Evolutionary conservation across 2,888 invertebrate genomes (phyloP).

Genomic region (Heterodera filipjevi): DNA sequence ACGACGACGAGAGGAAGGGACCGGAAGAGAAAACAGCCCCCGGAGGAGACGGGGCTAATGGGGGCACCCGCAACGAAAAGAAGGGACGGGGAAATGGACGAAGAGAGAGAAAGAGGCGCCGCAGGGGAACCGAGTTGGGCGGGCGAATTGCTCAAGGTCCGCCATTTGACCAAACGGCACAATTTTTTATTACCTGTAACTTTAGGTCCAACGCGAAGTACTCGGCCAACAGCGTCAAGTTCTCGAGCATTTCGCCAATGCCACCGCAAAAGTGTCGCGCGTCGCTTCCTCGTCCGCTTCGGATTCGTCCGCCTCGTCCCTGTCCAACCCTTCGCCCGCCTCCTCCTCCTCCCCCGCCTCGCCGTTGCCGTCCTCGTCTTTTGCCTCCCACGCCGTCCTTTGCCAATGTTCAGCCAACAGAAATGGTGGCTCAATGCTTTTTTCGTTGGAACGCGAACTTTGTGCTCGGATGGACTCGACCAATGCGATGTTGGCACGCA

Average conservation of each 20-base stretch:
- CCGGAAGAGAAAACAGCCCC: not conserved
- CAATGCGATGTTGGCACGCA: constrained; percentile 12
- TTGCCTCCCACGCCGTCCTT: constrained; percentile 6
- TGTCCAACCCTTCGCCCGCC: constrained; percentile 12
- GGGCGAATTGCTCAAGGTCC: not conserved
- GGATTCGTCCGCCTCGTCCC: not conserved
- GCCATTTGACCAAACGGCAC: not conserved
- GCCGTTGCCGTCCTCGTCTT: constrained; percentile 7
- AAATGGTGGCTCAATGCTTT: not conserved
- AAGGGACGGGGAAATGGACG: not conserved
- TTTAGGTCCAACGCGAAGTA: constrained; percentile 9
- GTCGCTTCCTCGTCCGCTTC: not conserved
- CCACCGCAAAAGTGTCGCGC: not conserved
- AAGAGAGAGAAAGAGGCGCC: not conserved
- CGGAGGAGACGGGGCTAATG: not conserved
- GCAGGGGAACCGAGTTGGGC: not conserved
- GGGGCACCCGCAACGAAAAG: not conserved
- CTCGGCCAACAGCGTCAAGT: constrained; percentile 12
- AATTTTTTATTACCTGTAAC: not conserved
- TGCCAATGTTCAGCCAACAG: constrained; percentile 5
- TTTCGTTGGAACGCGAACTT: constrained; percentile 12
- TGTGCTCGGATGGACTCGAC: constrained; percentile 17
- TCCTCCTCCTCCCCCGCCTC: constrained; percentile 12
- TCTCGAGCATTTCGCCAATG: not conserved
- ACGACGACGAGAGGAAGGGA: not conserved